Evolutionary conservation across 2,797 vertebrate species (phyloP).

Genomic region (Loriculus beryllinus): DNA sequence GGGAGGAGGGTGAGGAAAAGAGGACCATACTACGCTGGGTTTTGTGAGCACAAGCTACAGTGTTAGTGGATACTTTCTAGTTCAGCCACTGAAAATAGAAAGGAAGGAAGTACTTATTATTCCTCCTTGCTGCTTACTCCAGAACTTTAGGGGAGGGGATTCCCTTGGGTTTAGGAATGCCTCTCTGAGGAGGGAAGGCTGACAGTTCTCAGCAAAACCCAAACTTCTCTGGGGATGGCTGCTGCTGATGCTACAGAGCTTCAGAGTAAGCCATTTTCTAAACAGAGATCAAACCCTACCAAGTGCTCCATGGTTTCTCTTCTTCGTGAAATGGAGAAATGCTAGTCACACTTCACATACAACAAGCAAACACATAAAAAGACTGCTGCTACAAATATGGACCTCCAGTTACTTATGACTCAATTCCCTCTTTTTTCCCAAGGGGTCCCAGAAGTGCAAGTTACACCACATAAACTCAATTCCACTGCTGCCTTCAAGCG

Average conservation of each 20-base stretch:
- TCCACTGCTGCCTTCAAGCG: not conserved
- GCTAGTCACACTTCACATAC: not conserved
- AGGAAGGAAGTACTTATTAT: constrained; percentile 59
- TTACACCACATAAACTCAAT: not conserved
- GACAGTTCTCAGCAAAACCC: constrained; percentile 24
- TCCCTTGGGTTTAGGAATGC: constrained; percentile 60
- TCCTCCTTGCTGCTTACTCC: constrained; percentile 9
- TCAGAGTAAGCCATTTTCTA: constrained; percentile 28
- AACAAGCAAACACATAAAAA: not conserved
- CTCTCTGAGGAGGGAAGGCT: constrained; percentile 21
- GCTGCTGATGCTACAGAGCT: not conserved
- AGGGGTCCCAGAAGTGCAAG: not conserved
- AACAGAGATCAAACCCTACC: not conserved
- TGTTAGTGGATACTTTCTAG: not conserved
- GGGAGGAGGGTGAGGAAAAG: not conserved
- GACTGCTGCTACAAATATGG: not conserved
- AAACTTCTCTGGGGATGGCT: not conserved
- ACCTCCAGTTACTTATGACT: not conserved
- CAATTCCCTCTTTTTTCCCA: not conserved
- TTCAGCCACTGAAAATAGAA: constrained; percentile 46
- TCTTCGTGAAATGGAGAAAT: not conserved
- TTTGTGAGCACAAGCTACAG: not conserved
- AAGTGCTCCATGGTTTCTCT: not conserved
- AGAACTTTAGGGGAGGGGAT: constrained; percentile 26
- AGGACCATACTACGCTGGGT: not conserved